Evolutionary conservation across 2,113 vertebrate genomes (phyloP).

Genomic region (Scalopus aquaticus): DNA sequence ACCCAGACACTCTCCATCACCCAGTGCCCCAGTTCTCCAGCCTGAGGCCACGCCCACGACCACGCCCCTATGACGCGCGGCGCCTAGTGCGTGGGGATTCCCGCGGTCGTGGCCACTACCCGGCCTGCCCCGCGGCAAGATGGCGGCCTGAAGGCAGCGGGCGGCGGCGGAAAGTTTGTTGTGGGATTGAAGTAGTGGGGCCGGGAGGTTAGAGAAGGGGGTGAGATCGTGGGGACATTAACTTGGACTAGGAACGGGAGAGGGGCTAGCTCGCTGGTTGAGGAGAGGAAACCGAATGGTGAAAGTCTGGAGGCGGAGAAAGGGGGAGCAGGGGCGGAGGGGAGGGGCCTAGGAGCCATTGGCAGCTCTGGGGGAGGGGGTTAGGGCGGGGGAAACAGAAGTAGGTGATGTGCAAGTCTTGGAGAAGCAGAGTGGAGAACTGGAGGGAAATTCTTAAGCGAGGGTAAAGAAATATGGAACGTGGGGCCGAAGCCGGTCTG

Average conservation of each 20-base stretch:
- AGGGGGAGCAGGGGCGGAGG: constrained; percentile 1
- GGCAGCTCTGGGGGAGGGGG: background rate
- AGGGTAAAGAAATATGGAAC: constrained; percentile 1
- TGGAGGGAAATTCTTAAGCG: background rate
- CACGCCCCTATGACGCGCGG: constrained; percentile 65
- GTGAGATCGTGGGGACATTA: background rate
- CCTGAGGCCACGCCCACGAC: background rate
- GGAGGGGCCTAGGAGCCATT: constrained; percentile 1
- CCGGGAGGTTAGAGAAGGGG: background rate
- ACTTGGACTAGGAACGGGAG: background rate
- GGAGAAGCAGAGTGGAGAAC: background rate
- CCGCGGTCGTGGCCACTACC: constrained; percentile 70
- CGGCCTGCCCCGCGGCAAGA: constrained; percentile 80
- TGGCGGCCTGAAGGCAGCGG: constrained; percentile 71
- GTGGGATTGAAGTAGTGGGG: constrained; percentile 61
- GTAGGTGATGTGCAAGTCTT: background rate
- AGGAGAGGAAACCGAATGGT: background rate
- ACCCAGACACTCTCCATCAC: accelerated
- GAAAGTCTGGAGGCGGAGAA: background rate
- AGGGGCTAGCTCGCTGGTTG: background rate
- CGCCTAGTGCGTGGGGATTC: constrained; percentile 77
- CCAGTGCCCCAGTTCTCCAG: accelerated
- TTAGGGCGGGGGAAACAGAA: background rate
- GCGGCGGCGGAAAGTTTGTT: constrained; percentile 77
- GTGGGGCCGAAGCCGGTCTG: background rate